Percentiles rank a stretch among this genome's conserved stretches.
phyloP scores from a whole-genome alignment of 2,888 invertebrate genomes.

The Tachina lurida region DNA sequence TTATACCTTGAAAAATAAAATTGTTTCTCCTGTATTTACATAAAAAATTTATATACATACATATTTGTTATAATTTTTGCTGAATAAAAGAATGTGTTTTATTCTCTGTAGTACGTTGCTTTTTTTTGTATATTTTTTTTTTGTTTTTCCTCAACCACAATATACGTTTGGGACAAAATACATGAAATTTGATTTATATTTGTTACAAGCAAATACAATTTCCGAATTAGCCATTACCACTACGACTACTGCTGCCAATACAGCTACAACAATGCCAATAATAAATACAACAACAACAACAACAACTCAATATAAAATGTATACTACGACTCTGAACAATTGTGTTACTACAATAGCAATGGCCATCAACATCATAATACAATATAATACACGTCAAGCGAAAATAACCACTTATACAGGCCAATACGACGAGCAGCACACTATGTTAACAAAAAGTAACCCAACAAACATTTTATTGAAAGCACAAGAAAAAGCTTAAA shows the following conservation, averaged over 20 bases:
- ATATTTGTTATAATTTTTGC: constrained; percentile 45
- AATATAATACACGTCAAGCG: constrained; percentile 61
- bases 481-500: too few species aligned
- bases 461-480: background rate
- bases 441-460: background rate
- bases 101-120: background rate
- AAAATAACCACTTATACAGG: constrained; percentile 54
- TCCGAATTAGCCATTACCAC: constrained; percentile 70
- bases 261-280: constrained; percentile 46
- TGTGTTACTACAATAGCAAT: constrained; percentile 52
- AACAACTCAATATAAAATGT: constrained; percentile 1
- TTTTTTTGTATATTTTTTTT: background rate
- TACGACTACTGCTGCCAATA: constrained; percentile 25
- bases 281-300: constrained; percentile 15
- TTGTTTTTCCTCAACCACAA: constrained; percentile 49
- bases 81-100: constrained; percentile 32
- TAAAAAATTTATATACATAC: background rate
- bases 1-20: constrained; percentile 39
- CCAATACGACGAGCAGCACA: constrained; percentile 32
- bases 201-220: constrained; percentile 71
- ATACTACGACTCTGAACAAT: background rate
- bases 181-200: constrained; percentile 71
- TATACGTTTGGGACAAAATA: constrained; percentile 59
- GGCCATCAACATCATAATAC: constrained; percentile 62
- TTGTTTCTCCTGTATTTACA: constrained; percentile 37